These are phyloP conservation scores for Spheniscus mendiculus DNA, from an alignment of 2,113 vertebrate genomes.

Conservation along the genomic window DNA sequence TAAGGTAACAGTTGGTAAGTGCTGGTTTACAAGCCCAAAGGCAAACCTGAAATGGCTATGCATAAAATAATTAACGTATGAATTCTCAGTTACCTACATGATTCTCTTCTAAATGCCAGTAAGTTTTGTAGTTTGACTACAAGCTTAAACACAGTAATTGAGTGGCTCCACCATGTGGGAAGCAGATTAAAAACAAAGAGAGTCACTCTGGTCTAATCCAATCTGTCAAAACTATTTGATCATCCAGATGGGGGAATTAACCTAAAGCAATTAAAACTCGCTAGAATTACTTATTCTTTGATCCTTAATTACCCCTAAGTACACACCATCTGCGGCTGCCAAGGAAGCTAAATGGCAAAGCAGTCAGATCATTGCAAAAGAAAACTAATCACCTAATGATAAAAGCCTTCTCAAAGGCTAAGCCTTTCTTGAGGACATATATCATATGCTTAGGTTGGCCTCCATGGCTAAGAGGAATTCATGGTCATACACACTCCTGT, in stretches of 20 bases:
- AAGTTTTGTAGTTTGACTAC: background rate
- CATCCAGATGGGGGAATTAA: background rate
- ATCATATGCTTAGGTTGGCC: background rate
- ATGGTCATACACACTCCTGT: background rate
- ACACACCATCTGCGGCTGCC: background rate
- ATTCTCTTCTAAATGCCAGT: background rate
- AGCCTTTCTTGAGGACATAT: background rate
- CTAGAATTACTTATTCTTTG: background rate
- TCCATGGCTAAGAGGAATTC: background rate
- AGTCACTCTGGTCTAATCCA: background rate
- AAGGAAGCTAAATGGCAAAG: constrained; percentile 5
- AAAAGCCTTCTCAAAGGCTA: background rate
- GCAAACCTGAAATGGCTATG: background rate
- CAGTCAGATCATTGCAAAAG: background rate
- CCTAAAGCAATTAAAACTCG: background rate
- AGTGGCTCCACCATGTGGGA: background rate
- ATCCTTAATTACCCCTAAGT: constrained; percentile 1
- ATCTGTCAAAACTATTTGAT: background rate
- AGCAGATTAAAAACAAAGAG: background rate
- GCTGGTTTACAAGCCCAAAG: background rate
- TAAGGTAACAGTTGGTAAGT: background rate
- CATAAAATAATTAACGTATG: background rate
- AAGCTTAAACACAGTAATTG: background rate
- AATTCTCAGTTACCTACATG: background rate
- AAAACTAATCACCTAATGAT: background rate